These are phyloP conservation scores for Rallus limicola DNA, from an alignment of 2,113 vertebrate species.

Conservation along the genomic window DNA sequence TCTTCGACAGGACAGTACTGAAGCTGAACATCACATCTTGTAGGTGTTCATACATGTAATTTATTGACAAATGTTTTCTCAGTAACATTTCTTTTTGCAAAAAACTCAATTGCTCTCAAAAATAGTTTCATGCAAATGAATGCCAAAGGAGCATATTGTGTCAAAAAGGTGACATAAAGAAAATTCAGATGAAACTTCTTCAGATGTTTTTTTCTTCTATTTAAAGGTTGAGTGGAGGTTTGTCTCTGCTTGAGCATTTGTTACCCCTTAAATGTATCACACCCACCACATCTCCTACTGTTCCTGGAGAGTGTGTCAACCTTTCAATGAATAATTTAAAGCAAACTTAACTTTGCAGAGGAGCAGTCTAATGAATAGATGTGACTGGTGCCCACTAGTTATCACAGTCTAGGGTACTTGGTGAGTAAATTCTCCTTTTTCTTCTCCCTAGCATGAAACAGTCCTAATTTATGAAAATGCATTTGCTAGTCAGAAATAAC, in stretches of 20 bases:
- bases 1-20: background rate
- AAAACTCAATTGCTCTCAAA: background rate
- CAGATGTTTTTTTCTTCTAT: background rate
- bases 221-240: background rate
- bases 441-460: background rate
- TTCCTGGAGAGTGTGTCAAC: conserved; percentile 19
- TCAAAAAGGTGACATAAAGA: background rate
- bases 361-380: conserved; percentile 2
- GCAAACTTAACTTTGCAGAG: conserved; percentile 29
- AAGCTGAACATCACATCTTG: background rate
- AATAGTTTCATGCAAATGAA: background rate
- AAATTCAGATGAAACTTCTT: background rate
- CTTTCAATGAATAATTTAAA: conserved; percentile 46
- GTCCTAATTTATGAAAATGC: background rate
- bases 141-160: background rate
- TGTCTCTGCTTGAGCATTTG: conserved; percentile 5
- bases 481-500: conserved; percentile 11
- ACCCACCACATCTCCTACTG: conserved; percentile 28
- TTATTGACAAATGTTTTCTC: background rate
- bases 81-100: background rate
- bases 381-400: background rate
- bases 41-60: background rate
- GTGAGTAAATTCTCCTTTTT: conserved; percentile 30
- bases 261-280: conserved; percentile 11
- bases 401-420: background rate